Evolutionary conservation across 1,140 invertebrate species (phyloP), one percentile per base, ranked within the genome.

Genomic region (Mizuhopecten yessoensis): DNA sequence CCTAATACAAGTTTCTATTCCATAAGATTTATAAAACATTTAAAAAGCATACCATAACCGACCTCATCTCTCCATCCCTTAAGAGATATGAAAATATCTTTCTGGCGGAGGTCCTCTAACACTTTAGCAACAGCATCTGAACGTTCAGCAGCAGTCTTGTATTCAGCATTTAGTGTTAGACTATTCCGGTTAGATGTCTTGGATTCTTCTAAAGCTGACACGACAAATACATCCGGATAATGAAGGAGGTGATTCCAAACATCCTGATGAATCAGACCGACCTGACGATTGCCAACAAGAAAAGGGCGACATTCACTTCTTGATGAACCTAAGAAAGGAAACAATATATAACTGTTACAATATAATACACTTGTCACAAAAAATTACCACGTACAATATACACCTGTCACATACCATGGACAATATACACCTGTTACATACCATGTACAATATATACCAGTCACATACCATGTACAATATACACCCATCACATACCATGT

Each of bases 1-100:
- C n/a, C n/a, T n/a, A n/a, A n/a, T n/a, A n/a, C n/a, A n/a, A n/a
- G n/a, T n/a, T n/a, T n/a, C n/a, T n/a, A n/a, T n/a, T n/a, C n/a
- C n/a, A n/a, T n/a, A n/a, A n/a, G n/a, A n/a, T n/a, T n/a, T n/a
- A n/a, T n/a, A n/a, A n/a, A n/a, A n/a, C n/a, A n/a, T n/a, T n/a
- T n/a, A n/a, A n/a, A n/a, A n/a, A n/a, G n/a, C n/a, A n/a, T n/a
- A n/a, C n/a, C n/a, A n/a, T n/a, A n/a, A 20, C 42, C 17, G 10
- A 98, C 98, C 97, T 99, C 99, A 97, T 99, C 98, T 96, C 98
- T 97, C 99, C 98, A 99, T 9, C 98, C 98, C 95, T 98, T 97
- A 1, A 99, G 96, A 9, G 98, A 97, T 29, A 97, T 95, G 94
- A 98, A 98, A 90, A 97, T 96, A 92, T 97, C 97, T 94, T 98